These are phyloP conservation scores for Drosophila melanosoma DNA, from an alignment of 2,888 invertebrate species.

Conservation along the genomic window DNA sequence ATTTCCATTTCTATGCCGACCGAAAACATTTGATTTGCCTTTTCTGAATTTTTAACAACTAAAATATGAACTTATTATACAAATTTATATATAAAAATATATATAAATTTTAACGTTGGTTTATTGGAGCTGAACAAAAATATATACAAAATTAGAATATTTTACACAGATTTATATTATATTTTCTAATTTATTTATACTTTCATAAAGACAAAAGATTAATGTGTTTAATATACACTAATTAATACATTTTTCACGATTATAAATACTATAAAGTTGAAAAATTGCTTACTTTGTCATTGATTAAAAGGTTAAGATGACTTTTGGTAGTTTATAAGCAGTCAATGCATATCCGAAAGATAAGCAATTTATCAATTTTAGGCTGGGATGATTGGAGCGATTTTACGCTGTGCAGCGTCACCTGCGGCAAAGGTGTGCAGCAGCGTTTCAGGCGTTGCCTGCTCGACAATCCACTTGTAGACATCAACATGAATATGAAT, in stretches of 20 bases:
- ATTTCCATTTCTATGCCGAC: neutral
- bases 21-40: neutral
- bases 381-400: conserved; percentile 85
- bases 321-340: neutral
- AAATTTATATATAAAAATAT: neutral
- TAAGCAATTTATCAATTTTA: conserved; percentile 56
- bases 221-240: fast-evolving
- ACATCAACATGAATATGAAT: conserved; percentile 83
- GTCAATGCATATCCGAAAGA: neutral
- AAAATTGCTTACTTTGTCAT: neutral
- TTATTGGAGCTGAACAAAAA: neutral
- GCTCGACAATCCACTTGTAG: conserved; percentile 84
- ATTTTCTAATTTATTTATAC: neutral
- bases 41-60: neutral
- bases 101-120: neutral
- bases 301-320: neutral
- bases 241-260: neutral
- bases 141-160: neutral
- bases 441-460: conserved; percentile 85
- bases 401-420: conserved; percentile 84
- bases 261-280: neutral
- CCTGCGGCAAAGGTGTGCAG: conserved; percentile 85
- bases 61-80: too few species aligned
- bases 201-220: neutral
- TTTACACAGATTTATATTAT: neutral